Percentiles rank a stretch among this genome's conserved stretches.
Conservation (phyloP, 2,797 vertebrate genomes). For the Ctenopoma kingsleyae region DNA sequence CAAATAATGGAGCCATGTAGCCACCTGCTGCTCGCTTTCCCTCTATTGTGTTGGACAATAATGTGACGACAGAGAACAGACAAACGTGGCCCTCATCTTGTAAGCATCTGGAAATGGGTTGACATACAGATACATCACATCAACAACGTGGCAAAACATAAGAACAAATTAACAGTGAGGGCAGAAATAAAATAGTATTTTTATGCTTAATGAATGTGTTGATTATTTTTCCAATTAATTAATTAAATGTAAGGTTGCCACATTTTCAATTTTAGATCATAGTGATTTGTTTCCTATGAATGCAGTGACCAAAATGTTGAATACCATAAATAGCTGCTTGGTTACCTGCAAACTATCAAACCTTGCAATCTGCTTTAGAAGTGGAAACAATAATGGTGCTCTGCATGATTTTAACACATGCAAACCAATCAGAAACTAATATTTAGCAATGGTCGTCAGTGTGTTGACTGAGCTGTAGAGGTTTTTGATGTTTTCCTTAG, state of each 20-base stretch:
- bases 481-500: constrained; percentile 5
- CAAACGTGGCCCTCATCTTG: neutral
- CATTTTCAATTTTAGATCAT: no score
- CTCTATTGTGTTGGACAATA: constrained; percentile 12
- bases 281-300: no score
- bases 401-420: neutral
- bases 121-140: no score
- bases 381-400: neutral
- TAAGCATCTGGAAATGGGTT: neutral
- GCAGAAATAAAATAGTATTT: no score
- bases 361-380: neutral
- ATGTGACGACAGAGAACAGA: constrained; percentile 14
- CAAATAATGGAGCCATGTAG: constrained; percentile 38
- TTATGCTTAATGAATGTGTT: no score
- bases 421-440: neutral
- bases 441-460: no score
- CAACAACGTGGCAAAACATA: neutral
- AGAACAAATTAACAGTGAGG: neutral
- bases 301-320: no score
- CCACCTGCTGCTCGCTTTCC: constrained; percentile 45
- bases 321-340: neutral
- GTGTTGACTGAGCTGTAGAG: neutral
- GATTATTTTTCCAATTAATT: no score
- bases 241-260: no score
- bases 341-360: neutral